Evolutionary conservation across 64 coral and sea anemone species (phyloP).

Genomic region (Dendronephthya gigantea): DNA sequence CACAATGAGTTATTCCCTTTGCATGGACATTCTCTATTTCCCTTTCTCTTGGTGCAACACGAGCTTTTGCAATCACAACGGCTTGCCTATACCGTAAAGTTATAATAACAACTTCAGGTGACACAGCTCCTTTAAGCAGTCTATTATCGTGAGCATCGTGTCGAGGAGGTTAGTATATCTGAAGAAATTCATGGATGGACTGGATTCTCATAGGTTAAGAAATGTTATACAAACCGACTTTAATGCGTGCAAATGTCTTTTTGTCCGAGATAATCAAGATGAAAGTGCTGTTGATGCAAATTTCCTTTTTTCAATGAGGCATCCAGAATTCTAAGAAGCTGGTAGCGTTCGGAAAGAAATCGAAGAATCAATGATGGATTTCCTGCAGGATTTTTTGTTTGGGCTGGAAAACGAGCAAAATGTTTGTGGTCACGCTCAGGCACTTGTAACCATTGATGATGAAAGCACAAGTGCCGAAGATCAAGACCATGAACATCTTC

Average conservation of each 20-base stretch:
- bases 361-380: slow-evolving; percentile 38
- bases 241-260: slow-evolving; percentile 29
- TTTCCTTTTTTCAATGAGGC: slow-evolving; percentile 26
- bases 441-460: slow-evolving; percentile 9
- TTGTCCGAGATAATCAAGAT: slow-evolving; percentile 1
- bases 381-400: slow-evolving; percentile 40
- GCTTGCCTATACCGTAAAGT: too few species aligned
- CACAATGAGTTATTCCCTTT: too few species aligned
- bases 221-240: not conserved
- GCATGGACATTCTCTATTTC: too few species aligned
- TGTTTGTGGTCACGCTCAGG: not conserved
- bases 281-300: slow-evolving; percentile 37
- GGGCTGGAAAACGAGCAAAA: slow-evolving; percentile 28
- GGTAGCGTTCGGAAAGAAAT: not conserved
- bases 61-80: too few species aligned
- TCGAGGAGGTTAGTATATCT: not conserved
- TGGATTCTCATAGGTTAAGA: slow-evolving; percentile 38
- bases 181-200: slow-evolving; percentile 40
- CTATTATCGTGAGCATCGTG: slow-evolving; percentile 34
- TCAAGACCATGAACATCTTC: not conserved
- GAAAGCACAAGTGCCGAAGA: not conserved
- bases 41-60: too few species aligned
- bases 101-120: too few species aligned
- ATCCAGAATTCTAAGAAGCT: not conserved
- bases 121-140: too few species aligned